A percentile compares a stretch with the other conserved stretches of the same genome.
These are phyloP conservation scores for Sinohyriopsis cumingii DNA, from an alignment of 2,888 invertebrate genomes.

Conservation along the genomic window DNA sequence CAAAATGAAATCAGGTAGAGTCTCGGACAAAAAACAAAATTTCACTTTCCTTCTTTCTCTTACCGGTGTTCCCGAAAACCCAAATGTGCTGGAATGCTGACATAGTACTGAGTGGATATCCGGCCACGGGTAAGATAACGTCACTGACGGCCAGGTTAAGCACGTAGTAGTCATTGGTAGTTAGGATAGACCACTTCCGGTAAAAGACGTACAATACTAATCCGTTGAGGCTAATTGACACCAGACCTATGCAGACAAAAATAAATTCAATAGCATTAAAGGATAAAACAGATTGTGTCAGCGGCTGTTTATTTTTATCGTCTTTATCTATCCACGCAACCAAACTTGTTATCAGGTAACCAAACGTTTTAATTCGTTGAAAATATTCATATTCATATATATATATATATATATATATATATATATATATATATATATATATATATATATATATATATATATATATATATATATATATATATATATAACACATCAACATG, in stretches of 20 bases:
- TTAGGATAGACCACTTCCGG: constrained; percentile 29
- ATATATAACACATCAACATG: no score
- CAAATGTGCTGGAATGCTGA: constrained; percentile 40
- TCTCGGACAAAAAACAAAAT: no score
- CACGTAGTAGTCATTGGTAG: constrained; percentile 41
- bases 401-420: no score
- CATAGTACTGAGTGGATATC: constrained; percentile 37
- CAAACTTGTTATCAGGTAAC: no score
- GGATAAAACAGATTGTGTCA: no score
- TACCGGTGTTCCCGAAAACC: constrained; percentile 37
- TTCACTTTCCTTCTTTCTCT: background rate
- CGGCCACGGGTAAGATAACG: constrained; percentile 32
- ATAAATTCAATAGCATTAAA: background rate
- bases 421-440: no score
- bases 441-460: no score
- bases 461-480: no score
- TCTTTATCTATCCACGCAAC: no score
- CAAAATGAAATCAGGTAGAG: background rate
- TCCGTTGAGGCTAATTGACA: constrained; percentile 35
- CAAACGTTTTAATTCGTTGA: no score
- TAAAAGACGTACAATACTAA: constrained; percentile 41
- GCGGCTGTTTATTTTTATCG: no score
- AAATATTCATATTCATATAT: no score
- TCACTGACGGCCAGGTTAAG: constrained; percentile 46
- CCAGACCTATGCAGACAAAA: constrained; percentile 20